Conservation (phyloP, 2,888 invertebrate genomes). For the Mellilla xanthometata region DNA sequence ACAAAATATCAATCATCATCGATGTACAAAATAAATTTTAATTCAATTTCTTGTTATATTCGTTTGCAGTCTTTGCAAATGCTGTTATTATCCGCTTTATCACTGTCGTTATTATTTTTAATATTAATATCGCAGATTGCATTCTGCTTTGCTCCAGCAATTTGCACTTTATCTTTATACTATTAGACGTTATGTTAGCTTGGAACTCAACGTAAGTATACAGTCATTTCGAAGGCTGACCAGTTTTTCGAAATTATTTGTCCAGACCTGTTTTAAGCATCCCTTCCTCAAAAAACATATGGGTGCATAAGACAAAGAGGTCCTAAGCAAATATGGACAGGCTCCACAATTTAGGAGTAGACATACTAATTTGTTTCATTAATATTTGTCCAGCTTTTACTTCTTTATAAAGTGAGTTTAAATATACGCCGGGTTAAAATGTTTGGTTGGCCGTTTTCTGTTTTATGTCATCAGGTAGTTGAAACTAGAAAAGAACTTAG, state of each 20-base stretch:
- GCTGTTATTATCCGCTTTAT: slow-evolving; percentile 28
- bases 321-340: slow-evolving; percentile 40
- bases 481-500: no score
- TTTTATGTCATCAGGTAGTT: no score
- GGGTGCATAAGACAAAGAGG: slow-evolving; percentile 37
- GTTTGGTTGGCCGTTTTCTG: neutral
- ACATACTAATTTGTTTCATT: slow-evolving; percentile 56
- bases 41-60: neutral
- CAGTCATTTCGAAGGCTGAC: slow-evolving; percentile 26
- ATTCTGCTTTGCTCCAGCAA: neutral
- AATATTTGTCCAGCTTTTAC: slow-evolving; percentile 60
- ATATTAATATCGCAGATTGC: slow-evolving; percentile 23
- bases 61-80: slow-evolving; percentile 10
- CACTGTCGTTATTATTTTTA: slow-evolving; percentile 24
- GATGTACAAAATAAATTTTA: neutral
- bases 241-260: slow-evolving; percentile 30
- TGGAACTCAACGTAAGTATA: slow-evolving; percentile 12
- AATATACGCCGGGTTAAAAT: slow-evolving; percentile 2
- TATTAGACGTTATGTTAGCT: neutral
- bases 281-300: slow-evolving; percentile 34
- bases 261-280: slow-evolving; percentile 28
- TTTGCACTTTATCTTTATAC: neutral
- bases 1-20: neutral
- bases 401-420: slow-evolving; percentile 18
- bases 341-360: slow-evolving; percentile 24